A percentile compares a stretch with the other conserved stretches of the same genome.
These are phyloP conservation scores for Tetramorium bicarinatum DNA, from an alignment of 2,888 invertebrate genomes.

Conservation along the genomic window DNA sequence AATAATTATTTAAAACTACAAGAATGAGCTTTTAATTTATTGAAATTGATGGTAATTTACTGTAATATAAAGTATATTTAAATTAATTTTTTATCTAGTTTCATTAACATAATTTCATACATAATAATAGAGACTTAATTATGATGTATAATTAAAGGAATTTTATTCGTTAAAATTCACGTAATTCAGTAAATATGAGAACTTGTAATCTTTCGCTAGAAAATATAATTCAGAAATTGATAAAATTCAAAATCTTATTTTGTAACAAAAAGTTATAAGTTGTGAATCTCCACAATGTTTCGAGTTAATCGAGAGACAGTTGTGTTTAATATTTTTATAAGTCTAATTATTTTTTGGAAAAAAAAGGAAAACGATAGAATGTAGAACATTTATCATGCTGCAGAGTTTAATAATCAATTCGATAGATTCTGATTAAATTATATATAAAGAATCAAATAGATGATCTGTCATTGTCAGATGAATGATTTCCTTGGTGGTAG, in stretches of 20 bases:
- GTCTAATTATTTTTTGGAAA: background rate
- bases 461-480: background rate
- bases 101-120: background rate
- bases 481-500: constrained; percentile 69
- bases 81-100: background rate
- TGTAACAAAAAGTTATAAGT: constrained; percentile 24
- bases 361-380: background rate
- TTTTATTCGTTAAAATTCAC: background rate
- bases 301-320: background rate
- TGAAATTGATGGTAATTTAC: background rate
- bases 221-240: background rate
- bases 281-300: constrained; percentile 4
- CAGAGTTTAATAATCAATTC: background rate
- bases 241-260: background rate
- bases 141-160: background rate
- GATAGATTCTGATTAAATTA: constrained; percentile 15
- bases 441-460: background rate
- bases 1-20: constrained; percentile 4
- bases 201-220: background rate
- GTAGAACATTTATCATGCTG: background rate
- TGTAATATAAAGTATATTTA: background rate
- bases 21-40: background rate
- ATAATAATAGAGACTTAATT: constrained; percentile 1
- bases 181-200: background rate
- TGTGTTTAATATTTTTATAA: background rate